Evolutionary conservation across 1,140 invertebrate genomes (phyloP).

Genomic region (Drosophila pruinosa): DNA sequence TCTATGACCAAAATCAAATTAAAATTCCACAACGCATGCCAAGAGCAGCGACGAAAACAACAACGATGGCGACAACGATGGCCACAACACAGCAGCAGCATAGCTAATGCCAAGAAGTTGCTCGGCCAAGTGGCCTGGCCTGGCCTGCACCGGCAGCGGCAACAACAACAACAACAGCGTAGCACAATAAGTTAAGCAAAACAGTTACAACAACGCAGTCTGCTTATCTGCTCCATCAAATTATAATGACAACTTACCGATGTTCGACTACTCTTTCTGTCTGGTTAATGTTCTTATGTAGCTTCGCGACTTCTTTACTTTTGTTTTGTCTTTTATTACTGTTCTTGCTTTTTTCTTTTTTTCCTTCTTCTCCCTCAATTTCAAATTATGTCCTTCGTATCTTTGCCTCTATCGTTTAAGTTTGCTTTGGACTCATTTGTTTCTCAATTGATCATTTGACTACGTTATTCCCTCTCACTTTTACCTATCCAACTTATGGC

Average conservation of each 20-base stretch:
- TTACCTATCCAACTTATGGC: too few species aligned
- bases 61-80: slow-evolving; percentile 15
- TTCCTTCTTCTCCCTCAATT: too few species aligned
- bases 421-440: too few species aligned
- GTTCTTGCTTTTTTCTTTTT: not conserved
- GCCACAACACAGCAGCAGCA: slow-evolving; percentile 47
- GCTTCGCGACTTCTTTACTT: not conserved
- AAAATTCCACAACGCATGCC: slow-evolving; percentile 80
- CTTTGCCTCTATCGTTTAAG: too few species aligned
- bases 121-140: slow-evolving; percentile 50
- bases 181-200: not conserved
- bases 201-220: not conserved
- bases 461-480: too few species aligned
- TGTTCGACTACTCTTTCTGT: not conserved
- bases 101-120: slow-evolving; percentile 75
- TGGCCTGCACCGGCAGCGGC: slow-evolving; percentile 28
- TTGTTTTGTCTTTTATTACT: not conserved
- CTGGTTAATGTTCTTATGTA: too few species aligned
- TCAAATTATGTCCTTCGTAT: too few species aligned
- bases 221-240: not conserved
- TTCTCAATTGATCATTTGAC: too few species aligned
- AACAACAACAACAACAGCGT: not conserved
- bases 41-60: slow-evolving; percentile 28
- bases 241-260: not conserved
- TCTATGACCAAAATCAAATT: slow-evolving; percentile 79